Conservation (phyloP, 2,797 vertebrate genomes). For the Aythya fuligula region DNA sequence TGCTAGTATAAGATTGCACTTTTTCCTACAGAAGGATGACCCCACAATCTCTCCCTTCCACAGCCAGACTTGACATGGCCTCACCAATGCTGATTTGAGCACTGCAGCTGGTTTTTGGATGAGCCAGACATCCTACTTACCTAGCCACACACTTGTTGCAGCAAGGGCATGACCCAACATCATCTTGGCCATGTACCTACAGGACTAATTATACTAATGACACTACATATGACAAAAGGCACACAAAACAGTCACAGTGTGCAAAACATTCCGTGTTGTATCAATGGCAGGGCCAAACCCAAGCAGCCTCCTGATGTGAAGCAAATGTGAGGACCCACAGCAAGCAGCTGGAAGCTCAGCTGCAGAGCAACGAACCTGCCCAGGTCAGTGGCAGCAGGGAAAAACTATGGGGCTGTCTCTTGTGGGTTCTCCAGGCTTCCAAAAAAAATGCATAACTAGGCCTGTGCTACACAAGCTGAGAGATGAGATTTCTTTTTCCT, state of each 20-base stretch:
- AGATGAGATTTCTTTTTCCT: not conserved
- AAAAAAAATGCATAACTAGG: not conserved
- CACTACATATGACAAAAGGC: not conserved
- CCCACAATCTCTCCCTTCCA: not conserved
- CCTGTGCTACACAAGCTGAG: not conserved
- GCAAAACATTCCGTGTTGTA: not conserved
- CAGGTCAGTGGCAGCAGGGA: not conserved
- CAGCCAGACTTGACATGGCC: not conserved
- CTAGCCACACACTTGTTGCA: not conserved
- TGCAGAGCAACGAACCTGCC: not conserved
- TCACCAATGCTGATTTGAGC: not conserved
- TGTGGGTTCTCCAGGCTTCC: not conserved
- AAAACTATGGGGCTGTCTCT: not conserved
- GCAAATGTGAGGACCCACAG: rapidly evolving
- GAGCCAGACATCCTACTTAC: not conserved
- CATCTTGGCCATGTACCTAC: rapidly evolving
- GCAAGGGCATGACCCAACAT: not conserved
- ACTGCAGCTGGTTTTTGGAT: not conserved
- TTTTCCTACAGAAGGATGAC: not conserved
- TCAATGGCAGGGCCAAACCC: not conserved
- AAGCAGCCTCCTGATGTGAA: not conserved
- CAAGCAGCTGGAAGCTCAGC: not conserved
- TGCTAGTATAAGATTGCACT: not conserved
- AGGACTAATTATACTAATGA: not conserved
- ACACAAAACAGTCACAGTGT: not conserved